Evolutionary conservation across 2,113 vertebrate genomes (phyloP).

Genomic region (Spea bombifrons): DNA sequence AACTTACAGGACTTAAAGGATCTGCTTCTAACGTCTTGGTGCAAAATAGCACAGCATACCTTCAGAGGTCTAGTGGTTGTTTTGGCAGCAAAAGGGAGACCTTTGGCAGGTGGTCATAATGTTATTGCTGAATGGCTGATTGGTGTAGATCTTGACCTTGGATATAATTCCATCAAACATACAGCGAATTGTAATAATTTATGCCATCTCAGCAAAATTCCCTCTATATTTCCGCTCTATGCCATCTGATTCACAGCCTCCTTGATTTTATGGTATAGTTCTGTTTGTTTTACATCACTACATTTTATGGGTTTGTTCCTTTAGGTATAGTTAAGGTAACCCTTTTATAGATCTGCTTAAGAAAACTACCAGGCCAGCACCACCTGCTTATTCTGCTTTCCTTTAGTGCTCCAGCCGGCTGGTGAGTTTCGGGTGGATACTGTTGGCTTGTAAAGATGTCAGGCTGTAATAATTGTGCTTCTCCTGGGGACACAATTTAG

Average conservation of each 20-base stretch:
- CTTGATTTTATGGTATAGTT: conserved; percentile 15
- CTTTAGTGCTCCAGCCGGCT: conserved; percentile 21
- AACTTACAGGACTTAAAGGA: too few species aligned
- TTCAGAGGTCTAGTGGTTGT: too few species aligned
- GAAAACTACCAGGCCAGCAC: conserved; percentile 29
- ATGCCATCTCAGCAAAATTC: not conserved
- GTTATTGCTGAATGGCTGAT: too few species aligned
- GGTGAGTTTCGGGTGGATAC: conserved; percentile 20
- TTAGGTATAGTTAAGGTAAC: conserved; percentile 27
- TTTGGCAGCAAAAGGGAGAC: too few species aligned
- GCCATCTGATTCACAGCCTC: conserved; percentile 9
- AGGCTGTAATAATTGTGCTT: conserved; percentile 36
- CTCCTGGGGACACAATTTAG: conserved; percentile 31
- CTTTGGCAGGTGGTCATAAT: too few species aligned
- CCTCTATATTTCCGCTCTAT: not conserved
- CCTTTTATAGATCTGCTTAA: conserved; percentile 38
- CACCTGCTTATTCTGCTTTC: conserved; percentile 29
- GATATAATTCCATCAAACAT: not conserved
- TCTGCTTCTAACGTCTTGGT: too few species aligned
- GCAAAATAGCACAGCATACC: too few species aligned
- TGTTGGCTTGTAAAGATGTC: conserved; percentile 46
- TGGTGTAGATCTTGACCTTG: not conserved
- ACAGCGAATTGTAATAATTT: not conserved
- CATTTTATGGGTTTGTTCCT: conserved; percentile 40
- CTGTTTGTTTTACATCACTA: conserved; percentile 32